Percentiles rank a stretch among this genome's conserved stretches.
Conservation (phyloP, 2,888 invertebrate species). For the Nomada fabriciana region DNA sequence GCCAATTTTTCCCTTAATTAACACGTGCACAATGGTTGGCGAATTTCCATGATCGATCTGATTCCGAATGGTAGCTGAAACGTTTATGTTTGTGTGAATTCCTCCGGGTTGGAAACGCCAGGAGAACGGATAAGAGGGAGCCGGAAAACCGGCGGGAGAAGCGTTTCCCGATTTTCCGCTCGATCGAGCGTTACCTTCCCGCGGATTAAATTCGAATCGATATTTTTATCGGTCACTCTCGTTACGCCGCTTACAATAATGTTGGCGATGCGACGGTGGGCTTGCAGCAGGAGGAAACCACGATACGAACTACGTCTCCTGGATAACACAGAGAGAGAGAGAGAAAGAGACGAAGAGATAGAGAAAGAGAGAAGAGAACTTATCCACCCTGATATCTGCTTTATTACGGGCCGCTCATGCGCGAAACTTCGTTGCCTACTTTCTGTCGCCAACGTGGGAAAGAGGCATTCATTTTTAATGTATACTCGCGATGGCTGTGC, state of each 20-base stretch:
- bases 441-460: slow-evolving; percentile 12
- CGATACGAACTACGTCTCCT: neutral
- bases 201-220: slow-evolving; percentile 71
- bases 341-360: neutral
- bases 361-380: neutral
- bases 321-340: neutral
- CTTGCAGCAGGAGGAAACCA: no score
- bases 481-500: slow-evolving; percentile 23
- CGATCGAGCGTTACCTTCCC: slow-evolving; percentile 61
- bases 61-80: slow-evolving; percentile 38
- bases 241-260: slow-evolving; percentile 60
- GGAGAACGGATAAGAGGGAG: slow-evolving; percentile 44
- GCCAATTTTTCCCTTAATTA: slow-evolving; percentile 43
- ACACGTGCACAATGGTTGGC: slow-evolving; percentile 13
- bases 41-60: slow-evolving; percentile 49
- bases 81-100: slow-evolving; percentile 37
- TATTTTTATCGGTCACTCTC: slow-evolving; percentile 71
- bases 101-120: slow-evolving; percentile 31
- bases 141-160: slow-evolving; percentile 44
- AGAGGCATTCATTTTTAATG: slow-evolving; percentile 54
- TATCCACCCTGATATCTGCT: slow-evolving; percentile 51
- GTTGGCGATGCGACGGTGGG: slow-evolving; percentile 7
- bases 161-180: slow-evolving; percentile 69
- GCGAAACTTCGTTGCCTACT: slow-evolving; percentile 54
- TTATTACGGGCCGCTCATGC: slow-evolving; percentile 54